Percentiles rank a stretch among this genome's conserved stretches.
These are phyloP conservation scores for Drosophila eohydei DNA, from an alignment of 2,888 invertebrate species.

Conservation along the genomic window DNA sequence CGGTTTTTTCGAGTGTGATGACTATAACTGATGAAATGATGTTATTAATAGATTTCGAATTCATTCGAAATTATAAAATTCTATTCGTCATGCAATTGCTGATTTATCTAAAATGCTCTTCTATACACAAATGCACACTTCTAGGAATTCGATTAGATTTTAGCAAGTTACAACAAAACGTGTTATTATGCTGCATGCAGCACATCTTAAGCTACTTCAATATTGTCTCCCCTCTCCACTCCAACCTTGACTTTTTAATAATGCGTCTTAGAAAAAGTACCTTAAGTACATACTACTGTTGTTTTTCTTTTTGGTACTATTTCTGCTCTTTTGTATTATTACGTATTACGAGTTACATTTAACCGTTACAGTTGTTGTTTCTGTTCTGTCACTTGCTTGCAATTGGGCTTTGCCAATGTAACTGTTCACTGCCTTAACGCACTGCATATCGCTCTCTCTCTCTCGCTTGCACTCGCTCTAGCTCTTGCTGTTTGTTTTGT, in stretches of 20 bases:
- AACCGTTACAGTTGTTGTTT: background rate
- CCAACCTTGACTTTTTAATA: too few species aligned
- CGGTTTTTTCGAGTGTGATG: background rate
- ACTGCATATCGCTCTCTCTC: background rate
- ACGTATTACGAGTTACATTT: constrained; percentile 7
- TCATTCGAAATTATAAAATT: constrained; percentile 2
- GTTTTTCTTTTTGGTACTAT: background rate
- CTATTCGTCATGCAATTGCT: background rate
- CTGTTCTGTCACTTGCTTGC: background rate
- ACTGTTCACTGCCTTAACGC: background rate
- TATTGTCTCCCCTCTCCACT: too few species aligned
- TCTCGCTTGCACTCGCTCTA: background rate
- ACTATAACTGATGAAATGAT: background rate
- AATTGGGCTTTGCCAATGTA: constrained; percentile 9
- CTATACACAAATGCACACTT: background rate
- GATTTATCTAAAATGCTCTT: background rate
- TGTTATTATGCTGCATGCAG: background rate
- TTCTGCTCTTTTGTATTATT: background rate
- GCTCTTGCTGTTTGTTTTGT: constrained; percentile 14
- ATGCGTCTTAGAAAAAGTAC: background rate
- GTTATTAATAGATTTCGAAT: constrained; percentile 3
- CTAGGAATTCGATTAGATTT: constrained; percentile 3
- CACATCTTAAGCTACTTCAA: too few species aligned
- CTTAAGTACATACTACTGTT: background rate
- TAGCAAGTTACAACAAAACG: background rate